A percentile compares a stretch with the other conserved stretches of the same genome.
phyloP scores from a whole-genome alignment of 2,797 vertebrate species.

The Uromys caudimaculatus region DNA sequence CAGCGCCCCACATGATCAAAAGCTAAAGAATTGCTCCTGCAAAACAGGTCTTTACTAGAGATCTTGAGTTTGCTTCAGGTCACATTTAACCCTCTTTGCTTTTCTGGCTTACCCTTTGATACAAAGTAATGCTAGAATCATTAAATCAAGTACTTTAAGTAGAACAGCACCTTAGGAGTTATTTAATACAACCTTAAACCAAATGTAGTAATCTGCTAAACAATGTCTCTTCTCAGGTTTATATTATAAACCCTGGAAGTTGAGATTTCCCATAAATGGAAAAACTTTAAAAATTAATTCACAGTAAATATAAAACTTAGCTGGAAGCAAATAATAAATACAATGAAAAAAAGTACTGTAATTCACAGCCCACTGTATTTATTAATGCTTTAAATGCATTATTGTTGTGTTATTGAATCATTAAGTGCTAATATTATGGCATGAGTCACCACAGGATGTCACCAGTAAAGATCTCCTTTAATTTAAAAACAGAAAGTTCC shows the following conservation, averaged over 20 bases:
- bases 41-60: background rate
- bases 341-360: background rate
- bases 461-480: background rate
- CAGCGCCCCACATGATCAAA: slow-evolving; percentile 50
- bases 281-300: slow-evolving; percentile 33
- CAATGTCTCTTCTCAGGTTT: slow-evolving; percentile 6
- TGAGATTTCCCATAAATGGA: slow-evolving; percentile 45
- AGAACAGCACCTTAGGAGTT: slow-evolving; percentile 22
- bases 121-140: slow-evolving; percentile 43
- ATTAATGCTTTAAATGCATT: slow-evolving; percentile 61
- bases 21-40: slow-evolving; percentile 14
- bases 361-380: slow-evolving; percentile 39
- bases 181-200: slow-evolving; percentile 52
- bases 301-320: slow-evolving; percentile 58
- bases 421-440: background rate
- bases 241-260: slow-evolving; percentile 44
- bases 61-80: slow-evolving; percentile 38
- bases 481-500: background rate
- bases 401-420: background rate
- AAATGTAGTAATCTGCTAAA: slow-evolving; percentile 54
- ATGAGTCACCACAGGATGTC: background rate
- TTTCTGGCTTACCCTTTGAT: slow-evolving; percentile 38
- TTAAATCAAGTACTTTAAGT: slow-evolving; percentile 52
- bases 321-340: slow-evolving; percentile 60
- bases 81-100: slow-evolving; percentile 55